Evolutionary conservation across 2,113 vertebrate species (phyloP).

Genomic region (Chlamydotis undulata): DNA sequence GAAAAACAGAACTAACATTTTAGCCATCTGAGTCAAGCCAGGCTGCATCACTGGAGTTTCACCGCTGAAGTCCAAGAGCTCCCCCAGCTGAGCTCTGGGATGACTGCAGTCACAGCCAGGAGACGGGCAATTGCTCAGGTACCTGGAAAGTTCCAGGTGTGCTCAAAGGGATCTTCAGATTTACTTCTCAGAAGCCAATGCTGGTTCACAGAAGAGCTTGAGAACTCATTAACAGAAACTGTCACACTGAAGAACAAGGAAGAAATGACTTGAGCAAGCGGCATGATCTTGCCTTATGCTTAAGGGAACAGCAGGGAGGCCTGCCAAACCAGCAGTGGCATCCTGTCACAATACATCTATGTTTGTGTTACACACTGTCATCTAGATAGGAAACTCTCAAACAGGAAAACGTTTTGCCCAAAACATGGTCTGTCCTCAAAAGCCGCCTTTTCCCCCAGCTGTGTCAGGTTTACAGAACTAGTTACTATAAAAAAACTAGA

Average conservation of each 20-base stretch:
- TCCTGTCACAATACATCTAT: background rate
- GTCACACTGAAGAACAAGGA: background rate
- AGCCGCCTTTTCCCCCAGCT: background rate
- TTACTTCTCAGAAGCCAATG: background rate
- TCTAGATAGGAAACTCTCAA: background rate
- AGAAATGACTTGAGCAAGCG: background rate
- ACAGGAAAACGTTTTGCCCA: background rate
- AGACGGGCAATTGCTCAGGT: rapidly evolving
- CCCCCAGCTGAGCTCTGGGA: conserved; percentile 49
- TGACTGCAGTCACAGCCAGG: background rate
- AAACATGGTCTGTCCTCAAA: background rate
- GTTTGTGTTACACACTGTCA: background rate
- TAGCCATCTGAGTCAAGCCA: background rate
- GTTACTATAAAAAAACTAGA: background rate
- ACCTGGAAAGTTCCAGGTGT: background rate
- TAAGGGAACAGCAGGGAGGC: background rate
- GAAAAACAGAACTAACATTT: background rate
- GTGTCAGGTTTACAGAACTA: background rate
- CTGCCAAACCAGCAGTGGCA: conserved; percentile 14
- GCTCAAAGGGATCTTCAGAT: background rate
- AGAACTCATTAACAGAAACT: background rate
- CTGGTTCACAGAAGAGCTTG: background rate
- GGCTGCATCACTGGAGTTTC: background rate
- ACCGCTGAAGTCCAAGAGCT: background rate
- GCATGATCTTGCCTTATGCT: background rate